These are phyloP conservation scores for Lucinisca nassula DNA, from an alignment of 2,888 invertebrate genomes.

Conservation along the genomic window DNA sequence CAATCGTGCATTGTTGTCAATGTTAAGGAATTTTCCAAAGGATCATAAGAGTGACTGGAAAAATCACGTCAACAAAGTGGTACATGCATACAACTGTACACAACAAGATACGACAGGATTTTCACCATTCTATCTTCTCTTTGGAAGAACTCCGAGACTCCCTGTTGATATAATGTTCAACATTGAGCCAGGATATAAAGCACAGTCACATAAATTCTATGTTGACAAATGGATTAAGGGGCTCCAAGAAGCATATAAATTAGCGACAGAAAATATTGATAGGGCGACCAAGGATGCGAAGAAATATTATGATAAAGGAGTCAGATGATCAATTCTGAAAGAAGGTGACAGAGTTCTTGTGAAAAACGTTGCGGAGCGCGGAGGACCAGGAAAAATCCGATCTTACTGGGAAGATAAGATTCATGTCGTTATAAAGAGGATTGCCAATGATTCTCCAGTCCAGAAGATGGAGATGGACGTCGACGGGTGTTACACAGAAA, in stretches of 20 bases:
- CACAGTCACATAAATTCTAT: not conserved
- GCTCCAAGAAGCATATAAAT: not conserved
- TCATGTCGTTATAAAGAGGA: constrained; percentile 30
- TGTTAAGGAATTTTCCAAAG: constrained; percentile 26
- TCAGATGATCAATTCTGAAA: not conserved
- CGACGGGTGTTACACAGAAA: too few relatives aligned
- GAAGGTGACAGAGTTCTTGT: constrained; percentile 47
- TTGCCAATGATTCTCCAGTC: constrained; percentile 33
- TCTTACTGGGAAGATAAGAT: constrained; percentile 50
- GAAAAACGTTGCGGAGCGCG: constrained; percentile 30
- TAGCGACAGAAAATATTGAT: not conserved
- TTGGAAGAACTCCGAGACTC: constrained; percentile 39
- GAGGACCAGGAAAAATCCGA: constrained; percentile 41
- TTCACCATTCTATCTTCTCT: constrained; percentile 44
- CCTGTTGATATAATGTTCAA: constrained; percentile 36
- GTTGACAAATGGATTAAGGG: not conserved
- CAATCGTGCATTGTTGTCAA: constrained; percentile 31
- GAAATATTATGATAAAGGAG: not conserved
- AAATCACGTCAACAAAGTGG: constrained; percentile 2
- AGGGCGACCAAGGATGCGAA: not conserved
- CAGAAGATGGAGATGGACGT: constrained; percentile 32
- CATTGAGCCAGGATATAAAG: too few relatives aligned
- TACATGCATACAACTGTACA: constrained; percentile 41
- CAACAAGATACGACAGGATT: constrained; percentile 44
- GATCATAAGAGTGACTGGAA: constrained; percentile 49